phyloP scores from a whole-genome alignment of 2,888 invertebrate species.

The Stenodema calcarata region DNA sequence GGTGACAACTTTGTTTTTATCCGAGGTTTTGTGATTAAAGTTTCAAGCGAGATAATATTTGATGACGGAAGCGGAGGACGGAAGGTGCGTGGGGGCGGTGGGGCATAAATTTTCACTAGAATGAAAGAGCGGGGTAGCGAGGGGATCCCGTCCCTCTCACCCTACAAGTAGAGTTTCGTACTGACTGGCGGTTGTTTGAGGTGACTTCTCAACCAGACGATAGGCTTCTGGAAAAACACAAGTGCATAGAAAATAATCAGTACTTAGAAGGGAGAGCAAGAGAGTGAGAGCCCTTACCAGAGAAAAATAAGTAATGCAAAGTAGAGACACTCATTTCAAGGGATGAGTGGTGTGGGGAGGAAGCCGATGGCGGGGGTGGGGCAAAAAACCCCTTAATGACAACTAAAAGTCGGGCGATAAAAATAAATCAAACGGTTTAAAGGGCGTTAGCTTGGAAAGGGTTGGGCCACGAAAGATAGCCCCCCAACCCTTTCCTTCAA shows the following conservation, averaged over 20 bases:
- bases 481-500: neutral
- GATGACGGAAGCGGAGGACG: constrained; percentile 45
- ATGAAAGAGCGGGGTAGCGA: constrained; percentile 5
- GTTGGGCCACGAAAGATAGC: constrained; percentile 49
- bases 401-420: constrained; percentile 58
- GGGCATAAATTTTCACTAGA: constrained; percentile 43
- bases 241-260: constrained; percentile 51
- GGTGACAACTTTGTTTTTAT: constrained; percentile 45
- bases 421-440: constrained; percentile 57
- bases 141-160: neutral
- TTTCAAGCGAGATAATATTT: constrained; percentile 53
- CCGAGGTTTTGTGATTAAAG: constrained; percentile 52
- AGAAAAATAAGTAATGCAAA: constrained; percentile 46
- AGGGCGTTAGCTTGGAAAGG: constrained; percentile 52
- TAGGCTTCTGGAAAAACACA: constrained; percentile 43
- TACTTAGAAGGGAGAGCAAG: constrained; percentile 29
- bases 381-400: constrained; percentile 57
- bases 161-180: neutral
- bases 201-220: constrained; percentile 4
- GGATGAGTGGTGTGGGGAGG: neutral
- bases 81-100: constrained; percentile 18
- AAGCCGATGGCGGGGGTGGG: constrained; percentile 42
- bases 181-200: neutral
- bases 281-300: neutral
- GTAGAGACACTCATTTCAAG: constrained; percentile 35